phyloP scores from a whole-genome alignment of 2,888 invertebrate species.

The Cyclophora punctaria region DNA sequence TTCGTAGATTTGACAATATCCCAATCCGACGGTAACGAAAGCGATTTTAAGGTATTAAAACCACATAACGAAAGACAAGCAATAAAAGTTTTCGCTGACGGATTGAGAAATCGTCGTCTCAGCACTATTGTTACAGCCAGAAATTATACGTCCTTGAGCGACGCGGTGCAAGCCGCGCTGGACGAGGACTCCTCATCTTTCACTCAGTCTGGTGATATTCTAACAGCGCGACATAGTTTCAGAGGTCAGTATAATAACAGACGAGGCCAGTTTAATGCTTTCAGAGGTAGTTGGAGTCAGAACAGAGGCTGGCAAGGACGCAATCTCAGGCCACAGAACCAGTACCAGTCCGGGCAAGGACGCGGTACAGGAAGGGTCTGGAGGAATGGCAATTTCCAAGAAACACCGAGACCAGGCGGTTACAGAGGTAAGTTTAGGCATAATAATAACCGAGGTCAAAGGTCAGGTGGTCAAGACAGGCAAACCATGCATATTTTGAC shows the following conservation, averaged over 20 bases:
- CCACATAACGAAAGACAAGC: conserved; percentile 17
- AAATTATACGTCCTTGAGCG: conserved; percentile 1
- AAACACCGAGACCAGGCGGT: no score
- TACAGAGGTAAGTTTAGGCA: not conserved
- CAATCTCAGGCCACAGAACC: no score
- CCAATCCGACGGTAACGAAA: conserved; percentile 11
- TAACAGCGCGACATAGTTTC: not conserved
- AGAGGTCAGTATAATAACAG: not conserved
- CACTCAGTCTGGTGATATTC: no score
- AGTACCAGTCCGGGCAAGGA: no score
- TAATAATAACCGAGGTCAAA: not conserved
- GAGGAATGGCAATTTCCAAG: no score
- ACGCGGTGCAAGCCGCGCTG: conserved; percentile 1
- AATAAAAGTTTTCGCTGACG: conserved; percentile 15
- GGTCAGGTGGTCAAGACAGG: no score
- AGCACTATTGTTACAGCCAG: conserved; percentile 11
- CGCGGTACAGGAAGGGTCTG: no score
- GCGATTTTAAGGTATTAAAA: conserved; percentile 7
- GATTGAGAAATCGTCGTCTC: conserved; percentile 12
- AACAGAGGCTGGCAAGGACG: no score
- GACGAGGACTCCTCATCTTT: not conserved
- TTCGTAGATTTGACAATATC: conserved; percentile 18
- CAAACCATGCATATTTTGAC: not conserved
- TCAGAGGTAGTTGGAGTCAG: not conserved
- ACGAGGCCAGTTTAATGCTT: not conserved